Evolutionary conservation across 2,888 invertebrate genomes (phyloP).

Genomic region (Drosophila kanekoi): DNA sequence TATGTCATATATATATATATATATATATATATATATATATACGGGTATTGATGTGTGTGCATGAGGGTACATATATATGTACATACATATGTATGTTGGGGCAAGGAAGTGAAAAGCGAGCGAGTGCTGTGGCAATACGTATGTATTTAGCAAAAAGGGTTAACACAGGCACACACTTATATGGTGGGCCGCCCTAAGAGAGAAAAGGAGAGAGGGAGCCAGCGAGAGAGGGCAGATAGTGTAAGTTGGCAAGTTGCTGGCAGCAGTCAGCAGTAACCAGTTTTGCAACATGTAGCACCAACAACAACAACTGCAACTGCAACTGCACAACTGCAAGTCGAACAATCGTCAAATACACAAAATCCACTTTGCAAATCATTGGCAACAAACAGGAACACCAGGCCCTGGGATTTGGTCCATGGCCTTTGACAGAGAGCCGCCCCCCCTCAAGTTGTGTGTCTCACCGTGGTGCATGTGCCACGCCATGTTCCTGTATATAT

Average conservation of each 20-base stretch:
- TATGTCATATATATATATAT: slow-evolving; percentile 1
- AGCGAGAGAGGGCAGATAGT: slow-evolving; percentile 8
- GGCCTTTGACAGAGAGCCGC: slow-evolving; percentile 43
- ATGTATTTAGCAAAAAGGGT: slow-evolving; percentile 6
- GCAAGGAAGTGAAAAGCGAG: slow-evolving; percentile 27
- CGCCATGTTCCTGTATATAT: slow-evolving; percentile 2
- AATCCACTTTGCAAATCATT: slow-evolving; percentile 79
- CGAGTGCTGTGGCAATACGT: slow-evolving; percentile 17
- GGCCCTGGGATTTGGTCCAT: slow-evolving; percentile 50
- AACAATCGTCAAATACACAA: slow-evolving; percentile 79
- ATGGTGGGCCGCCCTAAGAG: slow-evolving; percentile 1
- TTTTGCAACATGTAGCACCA: slow-evolving; percentile 56
- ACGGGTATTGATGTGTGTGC: background rate
- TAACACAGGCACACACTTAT: slow-evolving; percentile 5
- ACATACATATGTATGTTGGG: slow-evolving; percentile 11
- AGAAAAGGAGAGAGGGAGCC: slow-evolving; percentile 17
- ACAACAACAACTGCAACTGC: slow-evolving; percentile 15
- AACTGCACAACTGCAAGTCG: slow-evolving; percentile 57
- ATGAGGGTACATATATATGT: no score
- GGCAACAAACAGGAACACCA: slow-evolving; percentile 56
- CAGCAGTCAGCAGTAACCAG: slow-evolving; percentile 64
- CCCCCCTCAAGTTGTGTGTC: slow-evolving; percentile 23
- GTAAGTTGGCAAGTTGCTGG: slow-evolving; percentile 42
- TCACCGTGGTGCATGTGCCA: slow-evolving; percentile 12
- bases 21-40: slow-evolving; percentile 4